A percentile compares a stretch with the other conserved stretches of the same genome.
These are phyloP conservation scores for Tetragnatha montana DNA, from an alignment of 2,888 invertebrate genomes.

Conservation along the genomic window DNA sequence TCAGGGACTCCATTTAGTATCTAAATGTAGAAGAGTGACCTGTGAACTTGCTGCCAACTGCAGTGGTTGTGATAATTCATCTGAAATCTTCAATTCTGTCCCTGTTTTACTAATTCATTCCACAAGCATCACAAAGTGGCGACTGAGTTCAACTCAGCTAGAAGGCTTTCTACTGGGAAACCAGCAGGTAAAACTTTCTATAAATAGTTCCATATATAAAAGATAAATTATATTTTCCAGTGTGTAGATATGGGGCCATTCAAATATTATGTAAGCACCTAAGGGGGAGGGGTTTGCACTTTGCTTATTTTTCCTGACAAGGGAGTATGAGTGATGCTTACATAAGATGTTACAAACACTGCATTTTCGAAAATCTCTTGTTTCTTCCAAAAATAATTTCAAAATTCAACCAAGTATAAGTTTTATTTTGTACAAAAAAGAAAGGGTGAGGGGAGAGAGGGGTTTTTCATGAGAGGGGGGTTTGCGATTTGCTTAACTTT, in stretches of 20 bases:
- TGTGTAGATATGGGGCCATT: not conserved
- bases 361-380: too few relatives aligned
- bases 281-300: too few relatives aligned
- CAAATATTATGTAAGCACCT: too few relatives aligned
- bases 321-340: too few relatives aligned
- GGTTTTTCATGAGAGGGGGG: too few relatives aligned
- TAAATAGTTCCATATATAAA: not conserved
- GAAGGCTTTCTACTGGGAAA: constrained; percentile 70
- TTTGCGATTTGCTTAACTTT: too few relatives aligned
- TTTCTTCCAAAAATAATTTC: too few relatives aligned
- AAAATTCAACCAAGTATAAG: too few relatives aligned
- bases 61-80: constrained; percentile 63
- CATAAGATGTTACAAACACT: too few relatives aligned
- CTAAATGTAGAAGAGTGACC: constrained; percentile 62
- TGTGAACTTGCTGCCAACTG: constrained; percentile 35
- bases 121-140: constrained; percentile 57
- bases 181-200: constrained; percentile 63
- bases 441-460: too few relatives aligned
- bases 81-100: constrained; percentile 19
- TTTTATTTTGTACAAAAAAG: too few relatives aligned
- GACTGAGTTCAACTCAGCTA: constrained; percentile 48
- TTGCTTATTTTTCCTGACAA: too few relatives aligned
- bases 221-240: not conserved
- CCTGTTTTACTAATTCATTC: constrained; percentile 61
- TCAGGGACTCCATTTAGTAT: constrained; percentile 48